Base-by-base conservation (phyloP, 1,140 invertebrate species). In the Yoshiicerus persimilis region DNA sequence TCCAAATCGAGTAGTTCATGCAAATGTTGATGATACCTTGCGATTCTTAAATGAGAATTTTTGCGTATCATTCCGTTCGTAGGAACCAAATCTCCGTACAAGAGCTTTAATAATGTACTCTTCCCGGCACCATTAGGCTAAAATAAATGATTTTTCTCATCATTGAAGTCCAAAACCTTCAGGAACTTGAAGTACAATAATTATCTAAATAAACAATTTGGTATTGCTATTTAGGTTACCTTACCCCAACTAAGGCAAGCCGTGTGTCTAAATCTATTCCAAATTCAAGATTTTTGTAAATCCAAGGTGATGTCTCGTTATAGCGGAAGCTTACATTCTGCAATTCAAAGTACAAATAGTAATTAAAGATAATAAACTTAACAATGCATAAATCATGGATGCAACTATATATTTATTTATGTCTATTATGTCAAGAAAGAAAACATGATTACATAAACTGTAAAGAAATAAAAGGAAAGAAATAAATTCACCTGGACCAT, bases 181-280 rank as follows among this genome's bases (percentile, higher is more conserved):
- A 87, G 64, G 6, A 6, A 41, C 6, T 41, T 11, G 86, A 56
- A 70, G 47, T 34, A 4, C 47, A 66, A 34, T 10, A 23, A 34
- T 16, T 16, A 47, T 47, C 47, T 64, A 47, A n/a, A n/a, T n/a
- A n/a, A n/a, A n/a, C n/a, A n/a, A n/a, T n/a, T n/a, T n/a, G n/a
- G n/a, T n/a, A n/a, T n/a, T n/a, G n/a, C n/a, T n/a, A n/a, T n/a
- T n/a, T n/a, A n/a, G n/a, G n/a, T n/a, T n/a, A 34, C 11, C 84
- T 87, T n/a, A 47, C 66, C 4, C 96, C 99, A 0, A 99, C 99
- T n/a, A 99, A 93, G 41, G 99, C 99, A 27, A 99, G 93, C 92
- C 99, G 94, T 0, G 98, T 99, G 92, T 99, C 99, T 84, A 99
- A 93, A 94, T 99, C 99, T 91, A 99, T 98, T 92, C 99, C 99